Evolutionary conservation across 2,113 vertebrate genomes (phyloP), one percentile per base, ranked within the genome.

Genomic region (Datnioides undecimradiatus): DNA sequence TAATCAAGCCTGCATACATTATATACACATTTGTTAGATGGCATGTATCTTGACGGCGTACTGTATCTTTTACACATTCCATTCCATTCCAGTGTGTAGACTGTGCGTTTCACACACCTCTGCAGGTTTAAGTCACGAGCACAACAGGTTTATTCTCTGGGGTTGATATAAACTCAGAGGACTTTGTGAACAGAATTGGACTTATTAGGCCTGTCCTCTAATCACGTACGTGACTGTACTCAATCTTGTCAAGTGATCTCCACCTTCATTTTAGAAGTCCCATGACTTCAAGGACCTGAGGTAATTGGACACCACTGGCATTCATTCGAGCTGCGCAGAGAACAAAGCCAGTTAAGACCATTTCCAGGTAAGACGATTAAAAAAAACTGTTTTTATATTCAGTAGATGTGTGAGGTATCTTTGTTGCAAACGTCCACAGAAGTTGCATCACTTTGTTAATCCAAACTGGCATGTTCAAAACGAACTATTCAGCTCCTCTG

Each of bases 311-410:
- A 59, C 58, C n/a, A 21, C 49, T 19, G 1, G 63, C 55, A 36
- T 59, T 51, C 14, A 62, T 36, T 45, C 66, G 48, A 71, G 65
- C 40, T 10, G 12, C 59, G 34, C 11, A 34, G 58, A 74, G 29
- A 73, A 77, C 80, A 79, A 79, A 78, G 73, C 41, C 51, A 38
- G 80, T 84, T 85, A 40, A 79, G 49, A 55, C 14, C 34, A 23
- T 4, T n/a, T 82, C 49, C 77, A 72, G 63, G 17, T 58, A 73
- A 21, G 23, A n/a, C n/a, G n/a, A n/a, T n/a, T n/a, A n/a, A n/a
- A n/a, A n/a, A n/a, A n/a, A n/a, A n/a, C n/a, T 48, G 36, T 66
- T 33, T 48, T 52, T 38, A 19, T 33, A 70, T 57, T 2, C 29
- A 14, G 12, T 25, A 14, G n/a, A n/a, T 5, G 19, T 38, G 17